phyloP scores from a whole-genome alignment of 2,888 invertebrate genomes.

The Mythimna loreyi region DNA sequence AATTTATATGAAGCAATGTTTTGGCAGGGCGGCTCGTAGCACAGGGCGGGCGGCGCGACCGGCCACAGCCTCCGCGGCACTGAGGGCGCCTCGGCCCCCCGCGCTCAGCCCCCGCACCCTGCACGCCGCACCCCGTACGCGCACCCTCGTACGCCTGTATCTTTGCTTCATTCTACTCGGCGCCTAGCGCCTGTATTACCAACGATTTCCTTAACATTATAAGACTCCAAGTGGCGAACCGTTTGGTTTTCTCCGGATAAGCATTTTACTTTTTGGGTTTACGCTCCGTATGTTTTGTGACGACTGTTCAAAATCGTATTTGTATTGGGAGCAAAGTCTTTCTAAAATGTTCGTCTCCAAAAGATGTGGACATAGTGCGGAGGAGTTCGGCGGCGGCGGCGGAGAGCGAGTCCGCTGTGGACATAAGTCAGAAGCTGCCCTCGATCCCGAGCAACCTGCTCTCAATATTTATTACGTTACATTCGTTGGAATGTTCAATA shows the following conservation, averaged over 20 bases:
- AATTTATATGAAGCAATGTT: slow-evolving; percentile 75
- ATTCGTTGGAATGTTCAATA: slow-evolving; percentile 74
- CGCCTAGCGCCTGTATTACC: slow-evolving; percentile 79
- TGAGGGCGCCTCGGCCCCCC: slow-evolving; percentile 76
- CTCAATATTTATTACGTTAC: slow-evolving; percentile 71
- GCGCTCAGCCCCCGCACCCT: slow-evolving; percentile 57
- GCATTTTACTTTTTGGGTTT: slow-evolving; percentile 54
- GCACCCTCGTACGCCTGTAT: slow-evolving; percentile 79
- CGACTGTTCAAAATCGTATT: slow-evolving; percentile 13
- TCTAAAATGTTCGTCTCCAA: neutral
- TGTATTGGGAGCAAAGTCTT: slow-evolving; percentile 9
- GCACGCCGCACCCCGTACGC: slow-evolving; percentile 64
- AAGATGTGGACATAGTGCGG: slow-evolving; percentile 30
- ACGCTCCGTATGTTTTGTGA: slow-evolving; percentile 13
- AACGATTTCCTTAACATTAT: slow-evolving; percentile 81
- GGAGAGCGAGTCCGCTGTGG: slow-evolving; percentile 65
- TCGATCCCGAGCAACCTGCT: slow-evolving; percentile 63
- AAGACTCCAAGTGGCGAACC: slow-evolving; percentile 67
- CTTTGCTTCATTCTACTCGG: slow-evolving; percentile 85
- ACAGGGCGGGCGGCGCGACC: slow-evolving; percentile 82
- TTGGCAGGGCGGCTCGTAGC: slow-evolving; percentile 72
- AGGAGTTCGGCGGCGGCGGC: slow-evolving; percentile 56
- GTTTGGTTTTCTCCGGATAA: slow-evolving; percentile 65
- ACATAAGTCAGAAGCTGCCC: slow-evolving; percentile 67
- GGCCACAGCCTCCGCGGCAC: slow-evolving; percentile 90